Conservation (phyloP, 2,888 invertebrate species). For the Diarsia rubi region DNA sequence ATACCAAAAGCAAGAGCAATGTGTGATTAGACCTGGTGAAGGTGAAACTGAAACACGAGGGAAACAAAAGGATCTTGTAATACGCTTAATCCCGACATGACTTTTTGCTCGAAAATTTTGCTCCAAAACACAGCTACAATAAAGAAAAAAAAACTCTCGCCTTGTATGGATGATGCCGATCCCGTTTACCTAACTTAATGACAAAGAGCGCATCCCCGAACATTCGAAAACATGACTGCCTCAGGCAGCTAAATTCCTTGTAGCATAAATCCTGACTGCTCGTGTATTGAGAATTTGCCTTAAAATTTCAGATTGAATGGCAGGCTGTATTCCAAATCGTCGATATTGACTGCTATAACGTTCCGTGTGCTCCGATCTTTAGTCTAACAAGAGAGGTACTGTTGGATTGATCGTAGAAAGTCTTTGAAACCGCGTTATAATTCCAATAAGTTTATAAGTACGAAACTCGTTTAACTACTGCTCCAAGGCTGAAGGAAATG, state of each 20-base stretch:
- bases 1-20: neutral
- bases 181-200: slow-evolving; percentile 43
- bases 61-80: neutral
- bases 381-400: slow-evolving; percentile 16
- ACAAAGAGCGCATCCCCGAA: slow-evolving; percentile 49
- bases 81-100: neutral
- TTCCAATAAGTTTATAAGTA: slow-evolving; percentile 34
- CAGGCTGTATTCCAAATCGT: slow-evolving; percentile 38
- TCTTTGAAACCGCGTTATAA: slow-evolving; percentile 43
- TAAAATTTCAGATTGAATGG: slow-evolving; percentile 58
- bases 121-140: neutral
- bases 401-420: slow-evolving; percentile 48
- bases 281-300: slow-evolving; percentile 58
- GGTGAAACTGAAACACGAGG: neutral
- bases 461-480: slow-evolving; percentile 48
- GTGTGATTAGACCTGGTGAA: neutral
- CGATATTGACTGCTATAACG: slow-evolving; percentile 37
- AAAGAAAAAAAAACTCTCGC: slow-evolving; percentile 11
- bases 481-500: slow-evolving; percentile 37
- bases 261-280: slow-evolving; percentile 53
- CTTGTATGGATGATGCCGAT: slow-evolving; percentile 21
- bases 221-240: slow-evolving; percentile 49
- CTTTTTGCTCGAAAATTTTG: neutral
- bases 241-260: slow-evolving; percentile 54
- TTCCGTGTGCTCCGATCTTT: slow-evolving; percentile 13